Evolutionary conservation across 2,113 vertebrate species (phyloP), one percentile per base, ranked within the genome.

Genomic region (Perccottus glenii): DNA sequence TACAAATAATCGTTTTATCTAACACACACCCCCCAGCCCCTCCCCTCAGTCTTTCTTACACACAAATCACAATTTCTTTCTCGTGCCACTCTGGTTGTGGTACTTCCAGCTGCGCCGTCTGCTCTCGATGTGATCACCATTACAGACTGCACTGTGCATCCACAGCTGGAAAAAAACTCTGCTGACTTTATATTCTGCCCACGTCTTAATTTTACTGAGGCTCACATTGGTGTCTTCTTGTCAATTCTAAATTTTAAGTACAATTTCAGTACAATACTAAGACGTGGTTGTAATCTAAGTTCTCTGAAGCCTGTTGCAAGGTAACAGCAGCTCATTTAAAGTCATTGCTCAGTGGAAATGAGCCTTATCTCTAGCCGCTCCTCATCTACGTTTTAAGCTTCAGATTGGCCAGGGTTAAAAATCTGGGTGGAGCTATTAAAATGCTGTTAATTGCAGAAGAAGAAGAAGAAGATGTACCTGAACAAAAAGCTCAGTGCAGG

Each of bases 41-140:
- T 63, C 49, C 53, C 72, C 49, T 48, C n/a, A n/a, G 33, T 43
- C 74, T 61, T 38, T 49, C 47, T 60, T 50, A 63, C 49, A 44
- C 51, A 74, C 63, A 77, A 48, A 56, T 73, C 80, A 51, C 65
- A 69, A 27, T 44, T 70, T 51, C 68, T 35, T 32, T 68, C 33
- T 84, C 53, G 79, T 90, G 70, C 83, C 73, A 59, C 68, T 73
- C 77, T 68, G 82, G 61, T 62, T 69, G 85, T 87, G 88, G 83
- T 49, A 81, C 82, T 49, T 57, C 71, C 82, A 84, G 78, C 85
- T 85, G 84, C 82, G 64, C 50, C 64, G 62, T 81, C 70, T 77
- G 64, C 43, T 35, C 19, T 63, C 38, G 58, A 74, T 82, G 73
- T 77, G 80, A 75, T 56, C 10, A 40, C 68, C 79, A 55, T 82